phyloP scores from a whole-genome alignment of 2,888 invertebrate genomes.

The Metopia argyrocephala region DNA sequence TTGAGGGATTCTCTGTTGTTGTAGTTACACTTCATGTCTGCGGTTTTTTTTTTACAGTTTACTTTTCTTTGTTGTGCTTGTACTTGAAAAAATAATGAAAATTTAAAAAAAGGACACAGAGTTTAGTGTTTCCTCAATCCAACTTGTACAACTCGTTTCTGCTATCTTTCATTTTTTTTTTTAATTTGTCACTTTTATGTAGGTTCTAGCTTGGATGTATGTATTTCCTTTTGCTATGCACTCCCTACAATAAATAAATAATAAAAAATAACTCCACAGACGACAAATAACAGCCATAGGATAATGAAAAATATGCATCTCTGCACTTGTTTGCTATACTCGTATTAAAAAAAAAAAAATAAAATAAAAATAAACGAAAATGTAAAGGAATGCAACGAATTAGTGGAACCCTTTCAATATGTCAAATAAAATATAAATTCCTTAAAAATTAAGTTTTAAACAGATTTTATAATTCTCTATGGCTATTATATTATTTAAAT shows the following conservation, averaged over 20 bases:
- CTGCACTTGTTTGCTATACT: slow-evolving; percentile 32
- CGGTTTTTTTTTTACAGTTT: slow-evolving; percentile 63
- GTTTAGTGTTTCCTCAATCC: slow-evolving; percentile 47
- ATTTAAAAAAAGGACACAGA: slow-evolving; percentile 27
- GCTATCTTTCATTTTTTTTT: slow-evolving; percentile 10
- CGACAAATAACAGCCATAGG: slow-evolving; percentile 50
- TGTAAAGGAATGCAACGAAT: neutral
- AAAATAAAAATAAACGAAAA: neutral
- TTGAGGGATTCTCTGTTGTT: slow-evolving; percentile 64
- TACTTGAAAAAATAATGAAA: slow-evolving; percentile 31
- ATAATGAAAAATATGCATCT: slow-evolving; percentile 57
- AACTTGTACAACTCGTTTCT: slow-evolving; percentile 41
- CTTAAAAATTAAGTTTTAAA: no score
- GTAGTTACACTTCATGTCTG: slow-evolving; percentile 64
- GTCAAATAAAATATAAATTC: no score
- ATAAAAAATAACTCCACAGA: slow-evolving; percentile 29
- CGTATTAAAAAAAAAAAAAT: neutral
- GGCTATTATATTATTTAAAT: no score
- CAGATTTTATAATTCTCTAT: no score
- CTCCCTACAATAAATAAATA: slow-evolving; percentile 43
- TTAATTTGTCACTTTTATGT: slow-evolving; percentile 21
- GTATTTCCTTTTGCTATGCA: slow-evolving; percentile 12
- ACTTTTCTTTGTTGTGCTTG: slow-evolving; percentile 43
- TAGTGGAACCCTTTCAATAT: no score
- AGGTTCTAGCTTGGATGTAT: neutral